These are phyloP conservation scores for Oedothorax gibbosus DNA, from an alignment of 1,140 invertebrate species.

Conservation along the genomic window DNA sequence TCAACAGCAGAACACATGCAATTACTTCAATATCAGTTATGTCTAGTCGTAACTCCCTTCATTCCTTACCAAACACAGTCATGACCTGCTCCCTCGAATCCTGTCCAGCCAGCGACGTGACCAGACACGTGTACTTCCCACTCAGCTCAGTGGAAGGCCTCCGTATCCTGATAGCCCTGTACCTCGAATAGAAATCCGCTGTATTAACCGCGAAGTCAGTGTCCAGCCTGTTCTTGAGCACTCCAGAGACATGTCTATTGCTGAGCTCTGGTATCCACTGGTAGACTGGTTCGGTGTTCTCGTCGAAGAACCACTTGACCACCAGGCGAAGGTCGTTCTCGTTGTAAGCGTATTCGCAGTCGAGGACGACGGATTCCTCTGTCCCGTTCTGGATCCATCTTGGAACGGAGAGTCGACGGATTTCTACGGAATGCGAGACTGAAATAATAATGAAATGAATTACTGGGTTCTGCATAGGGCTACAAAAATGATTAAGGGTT, in stretches of 20 bases:
- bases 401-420: conserved; percentile 78
- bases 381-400: conserved; percentile 76
- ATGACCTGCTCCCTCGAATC: conserved; percentile 60
- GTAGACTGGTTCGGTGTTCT: conserved; percentile 76
- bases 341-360: conserved; percentile 79
- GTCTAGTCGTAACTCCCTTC: no score
- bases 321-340: conserved; percentile 74
- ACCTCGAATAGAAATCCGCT: conserved; percentile 73
- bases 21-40: no score
- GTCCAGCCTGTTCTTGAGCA: conserved; percentile 77
- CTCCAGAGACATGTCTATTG: conserved; percentile 74
- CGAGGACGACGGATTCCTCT: conserved; percentile 76
- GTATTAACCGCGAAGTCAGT: conserved; percentile 76
- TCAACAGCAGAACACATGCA: no score
- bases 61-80: conserved; percentile 63
- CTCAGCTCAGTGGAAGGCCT: conserved; percentile 76
- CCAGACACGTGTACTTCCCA: conserved; percentile 64
- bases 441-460: conserved; percentile 13
- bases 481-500: no score
- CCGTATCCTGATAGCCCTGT: conserved; percentile 81
- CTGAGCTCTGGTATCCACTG: conserved; percentile 80
- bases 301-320: conserved; percentile 84
- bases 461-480: no score
- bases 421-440: conserved; percentile 70
- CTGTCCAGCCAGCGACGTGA: conserved; percentile 63